A percentile compares a stretch with the other conserved stretches of the same genome.
These are phyloP conservation scores for Blastobasis lacticolella DNA, from an alignment of 2,888 invertebrate genomes.

Conservation along the genomic window DNA sequence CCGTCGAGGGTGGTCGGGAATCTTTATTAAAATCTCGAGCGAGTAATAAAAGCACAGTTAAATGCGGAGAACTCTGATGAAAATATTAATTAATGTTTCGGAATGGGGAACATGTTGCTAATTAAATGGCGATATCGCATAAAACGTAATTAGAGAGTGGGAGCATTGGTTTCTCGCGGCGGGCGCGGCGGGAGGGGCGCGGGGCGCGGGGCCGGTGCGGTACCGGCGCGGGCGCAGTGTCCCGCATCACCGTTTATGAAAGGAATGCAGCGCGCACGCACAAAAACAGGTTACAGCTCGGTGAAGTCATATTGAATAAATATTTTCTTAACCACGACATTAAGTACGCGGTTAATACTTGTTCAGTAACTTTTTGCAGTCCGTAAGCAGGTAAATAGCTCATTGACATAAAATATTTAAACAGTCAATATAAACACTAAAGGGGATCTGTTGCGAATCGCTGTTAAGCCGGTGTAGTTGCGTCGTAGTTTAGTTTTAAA, in stretches of 20 bases:
- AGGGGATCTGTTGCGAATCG: constrained; percentile 18
- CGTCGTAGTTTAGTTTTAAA: constrained; percentile 21
- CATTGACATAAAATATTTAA: constrained; percentile 10
- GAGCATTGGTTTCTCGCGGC: constrained; percentile 67
- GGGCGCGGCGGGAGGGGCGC: constrained; percentile 30
- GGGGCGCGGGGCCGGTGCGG: constrained; percentile 9
- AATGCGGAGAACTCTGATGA: constrained; percentile 70
- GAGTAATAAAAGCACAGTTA: constrained; percentile 71
- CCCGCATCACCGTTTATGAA: constrained; percentile 25
- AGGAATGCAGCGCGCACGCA: constrained; percentile 53
- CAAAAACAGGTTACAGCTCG: constrained; percentile 53
- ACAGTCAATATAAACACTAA: constrained; percentile 4
- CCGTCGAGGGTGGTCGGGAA: constrained; percentile 67
- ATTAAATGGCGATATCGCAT: constrained; percentile 73
- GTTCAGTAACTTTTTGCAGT: constrained; percentile 19
- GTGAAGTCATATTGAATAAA: constrained; percentile 38
- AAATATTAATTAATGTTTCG: constrained; percentile 73
- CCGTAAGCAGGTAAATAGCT: constrained; percentile 9
- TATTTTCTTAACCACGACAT: constrained; percentile 35
- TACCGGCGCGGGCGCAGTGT: constrained; percentile 1
- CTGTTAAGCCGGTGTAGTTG: constrained; percentile 17
- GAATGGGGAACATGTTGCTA: constrained; percentile 72
- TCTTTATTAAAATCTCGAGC: constrained; percentile 72
- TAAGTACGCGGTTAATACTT: constrained; percentile 44
- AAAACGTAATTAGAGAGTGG: constrained; percentile 71